Conservation (phyloP, 1,140 invertebrate species). For the Campoletis sonorensis region DNA sequence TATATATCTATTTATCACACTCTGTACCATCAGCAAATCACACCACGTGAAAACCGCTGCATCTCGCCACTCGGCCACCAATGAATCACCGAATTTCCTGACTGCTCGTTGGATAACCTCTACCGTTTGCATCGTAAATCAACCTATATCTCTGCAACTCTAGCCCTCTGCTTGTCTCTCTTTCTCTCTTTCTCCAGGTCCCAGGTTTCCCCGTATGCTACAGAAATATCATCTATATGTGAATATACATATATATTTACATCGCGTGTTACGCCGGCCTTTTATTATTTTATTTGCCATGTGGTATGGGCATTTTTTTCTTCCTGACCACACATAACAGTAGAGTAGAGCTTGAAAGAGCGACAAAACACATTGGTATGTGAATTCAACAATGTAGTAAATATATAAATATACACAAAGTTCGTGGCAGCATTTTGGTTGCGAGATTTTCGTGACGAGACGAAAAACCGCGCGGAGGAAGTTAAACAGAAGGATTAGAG, state of each 20-base stretch:
- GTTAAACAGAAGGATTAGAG: slow-evolving; percentile 4
- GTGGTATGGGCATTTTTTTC: slow-evolving; percentile 33
- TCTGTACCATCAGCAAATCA: slow-evolving; percentile 31
- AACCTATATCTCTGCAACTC: slow-evolving; percentile 65
- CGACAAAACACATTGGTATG: background rate
- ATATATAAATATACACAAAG: background rate
- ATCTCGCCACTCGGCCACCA: slow-evolving; percentile 45
- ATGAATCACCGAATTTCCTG: slow-evolving; percentile 68
- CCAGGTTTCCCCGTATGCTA: background rate
- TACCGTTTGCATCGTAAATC: slow-evolving; percentile 70
- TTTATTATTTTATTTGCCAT: slow-evolving; percentile 69
- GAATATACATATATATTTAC: background rate
- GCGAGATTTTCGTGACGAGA: slow-evolving; percentile 11
- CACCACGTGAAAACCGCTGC: slow-evolving; percentile 13
- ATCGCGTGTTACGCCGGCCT: slow-evolving; percentile 7
- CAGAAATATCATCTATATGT: background rate
- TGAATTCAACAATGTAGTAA: background rate
- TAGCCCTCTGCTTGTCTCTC: background rate
- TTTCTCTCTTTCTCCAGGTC: slow-evolving; percentile 6
- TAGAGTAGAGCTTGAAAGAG: background rate
- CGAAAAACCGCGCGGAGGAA: slow-evolving; percentile 4
- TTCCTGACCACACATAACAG: background rate
- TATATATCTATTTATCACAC: background rate
- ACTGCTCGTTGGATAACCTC: slow-evolving; percentile 65
- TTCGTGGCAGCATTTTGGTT: background rate